These are phyloP conservation scores for Cirrhinus mrigala DNA, from an alignment of 2,797 vertebrate genomes.

Conservation along the genomic window DNA sequence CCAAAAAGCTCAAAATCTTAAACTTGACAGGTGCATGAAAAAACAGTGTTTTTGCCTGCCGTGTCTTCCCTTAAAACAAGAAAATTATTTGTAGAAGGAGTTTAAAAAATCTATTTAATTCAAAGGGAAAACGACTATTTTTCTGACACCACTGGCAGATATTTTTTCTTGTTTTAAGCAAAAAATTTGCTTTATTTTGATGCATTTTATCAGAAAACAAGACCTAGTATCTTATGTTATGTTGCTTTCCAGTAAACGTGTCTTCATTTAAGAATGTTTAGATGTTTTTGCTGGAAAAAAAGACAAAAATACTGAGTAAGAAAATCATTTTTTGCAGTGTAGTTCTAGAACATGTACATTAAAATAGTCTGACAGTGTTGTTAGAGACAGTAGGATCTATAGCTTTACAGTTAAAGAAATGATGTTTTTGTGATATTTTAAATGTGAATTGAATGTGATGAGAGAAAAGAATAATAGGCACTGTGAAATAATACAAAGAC, in stretches of 20 bases:
- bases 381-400: neutral
- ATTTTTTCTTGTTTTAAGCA: neutral
- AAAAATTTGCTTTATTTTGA: too few species aligned
- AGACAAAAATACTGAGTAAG: neutral
- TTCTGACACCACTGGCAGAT: neutral
- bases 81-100: neutral
- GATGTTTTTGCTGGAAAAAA: neutral
- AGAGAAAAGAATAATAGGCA: neutral
- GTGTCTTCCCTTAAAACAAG: neutral
- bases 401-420: neutral
- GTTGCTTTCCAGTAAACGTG: neutral
- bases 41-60: too few species aligned
- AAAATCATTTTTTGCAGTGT: neutral
- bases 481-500: neutral
- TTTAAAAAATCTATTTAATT: neutral
- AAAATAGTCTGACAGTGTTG: too few species aligned
- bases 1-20: too few species aligned
- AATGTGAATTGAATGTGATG: neutral
- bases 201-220: neutral
- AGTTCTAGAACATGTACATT: neutral
- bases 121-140: neutral
- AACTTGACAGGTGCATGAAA: too few species aligned
- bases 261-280: neutral
- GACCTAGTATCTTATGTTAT: neutral
- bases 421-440: neutral